phyloP scores from a whole-genome alignment of 92 coral and sea anemone genomes.

The Anthopleura xanthogrammica region DNA sequence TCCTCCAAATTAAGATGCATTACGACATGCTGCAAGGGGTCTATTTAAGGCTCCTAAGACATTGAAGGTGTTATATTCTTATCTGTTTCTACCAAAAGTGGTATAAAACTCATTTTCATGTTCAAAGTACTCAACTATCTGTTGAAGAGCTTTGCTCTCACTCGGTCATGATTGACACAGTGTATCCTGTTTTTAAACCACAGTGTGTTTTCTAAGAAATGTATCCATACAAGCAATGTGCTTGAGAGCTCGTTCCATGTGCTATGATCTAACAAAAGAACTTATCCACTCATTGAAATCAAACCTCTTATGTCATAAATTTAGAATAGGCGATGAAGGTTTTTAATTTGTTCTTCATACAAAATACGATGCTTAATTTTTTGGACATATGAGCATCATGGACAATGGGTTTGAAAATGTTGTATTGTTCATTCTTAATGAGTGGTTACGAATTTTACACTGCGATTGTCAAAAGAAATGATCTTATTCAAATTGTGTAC shows the following conservation, averaged over 20 bases:
- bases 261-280: background rate
- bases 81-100: background rate
- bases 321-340: background rate
- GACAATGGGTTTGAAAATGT: background rate
- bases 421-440: background rate
- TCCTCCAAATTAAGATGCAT: too few species aligned
- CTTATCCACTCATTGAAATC: background rate
- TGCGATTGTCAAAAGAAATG: background rate
- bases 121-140: background rate
- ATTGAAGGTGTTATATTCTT: background rate
- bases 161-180: background rate
- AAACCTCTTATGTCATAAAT: background rate
- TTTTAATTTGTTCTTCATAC: background rate
- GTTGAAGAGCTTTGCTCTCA: background rate
- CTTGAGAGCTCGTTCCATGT: background rate
- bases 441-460: background rate
- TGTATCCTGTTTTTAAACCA: background rate
- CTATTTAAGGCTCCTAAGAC: background rate
- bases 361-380: background rate
- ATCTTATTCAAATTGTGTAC: too few species aligned
- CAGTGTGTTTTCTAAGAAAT: background rate
- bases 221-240: slow-evolving; percentile 8
- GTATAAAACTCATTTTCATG: background rate
- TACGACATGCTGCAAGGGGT: too few species aligned
- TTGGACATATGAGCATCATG: background rate